Conservation (phyloP, 2,797 vertebrate genomes). For the Gallinago stenura region DNA sequence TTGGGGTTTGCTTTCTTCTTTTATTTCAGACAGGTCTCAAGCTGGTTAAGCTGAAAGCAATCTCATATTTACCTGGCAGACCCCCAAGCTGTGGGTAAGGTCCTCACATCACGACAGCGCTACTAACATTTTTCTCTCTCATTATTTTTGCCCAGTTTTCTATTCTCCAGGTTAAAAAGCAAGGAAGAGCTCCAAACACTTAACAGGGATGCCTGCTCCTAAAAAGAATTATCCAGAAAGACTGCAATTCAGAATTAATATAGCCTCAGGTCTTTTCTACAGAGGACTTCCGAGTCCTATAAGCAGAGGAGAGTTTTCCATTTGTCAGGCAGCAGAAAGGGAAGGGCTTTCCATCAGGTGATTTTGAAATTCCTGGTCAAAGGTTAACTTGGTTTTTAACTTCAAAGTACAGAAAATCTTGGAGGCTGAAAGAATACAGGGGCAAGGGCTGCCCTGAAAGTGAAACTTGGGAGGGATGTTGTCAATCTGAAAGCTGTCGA, state of each 20-base stretch:
- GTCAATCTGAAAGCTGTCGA: neutral
- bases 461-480: neutral
- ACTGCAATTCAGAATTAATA: neutral
- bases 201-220: neutral
- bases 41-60: neutral
- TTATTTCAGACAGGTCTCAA: neutral
- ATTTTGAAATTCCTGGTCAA: constrained; percentile 61
- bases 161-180: neutral
- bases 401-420: constrained; percentile 53
- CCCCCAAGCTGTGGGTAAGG: neutral
- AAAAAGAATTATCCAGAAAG: neutral
- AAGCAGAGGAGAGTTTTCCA: neutral
- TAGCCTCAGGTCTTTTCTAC: neutral
- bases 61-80: neutral
- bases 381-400: constrained; percentile 57
- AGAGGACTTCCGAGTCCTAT: neutral
- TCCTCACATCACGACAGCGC: accelerated
- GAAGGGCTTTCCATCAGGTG: constrained; percentile 14
- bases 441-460: neutral
- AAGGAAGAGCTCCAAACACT: neutral
- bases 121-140: neutral
- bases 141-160: neutral
- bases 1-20: neutral
- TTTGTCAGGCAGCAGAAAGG: constrained; percentile 20
- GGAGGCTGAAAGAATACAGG: neutral